These are phyloP conservation scores for Scolopax bukidnonensis DNA, from an alignment of 2,797 vertebrate genomes.

Conservation along the genomic window DNA sequence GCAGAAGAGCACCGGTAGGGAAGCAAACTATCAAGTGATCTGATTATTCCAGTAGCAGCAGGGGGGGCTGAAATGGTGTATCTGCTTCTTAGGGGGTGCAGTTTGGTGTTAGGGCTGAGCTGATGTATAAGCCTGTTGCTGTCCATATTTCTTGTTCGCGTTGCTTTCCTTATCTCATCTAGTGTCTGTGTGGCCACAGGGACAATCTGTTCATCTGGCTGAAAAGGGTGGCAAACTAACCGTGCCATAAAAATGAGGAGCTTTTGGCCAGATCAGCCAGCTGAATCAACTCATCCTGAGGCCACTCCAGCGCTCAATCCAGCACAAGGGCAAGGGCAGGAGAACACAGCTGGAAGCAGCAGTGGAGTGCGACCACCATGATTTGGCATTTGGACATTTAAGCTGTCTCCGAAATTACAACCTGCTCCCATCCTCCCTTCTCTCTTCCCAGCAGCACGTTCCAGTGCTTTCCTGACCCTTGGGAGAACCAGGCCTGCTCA, in stretches of 20 bases:
- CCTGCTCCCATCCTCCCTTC: background rate
- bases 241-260: background rate
- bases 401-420: background rate
- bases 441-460: background rate
- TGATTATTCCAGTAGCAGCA: background rate
- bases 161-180: background rate
- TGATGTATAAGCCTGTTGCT: background rate
- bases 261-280: background rate
- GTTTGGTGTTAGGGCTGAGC: background rate
- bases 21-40: background rate
- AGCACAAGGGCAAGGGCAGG: background rate
- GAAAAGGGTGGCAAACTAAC: background rate
- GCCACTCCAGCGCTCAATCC: background rate
- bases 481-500: background rate
- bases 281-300: background rate
- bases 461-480: background rate
- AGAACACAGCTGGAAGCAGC: background rate
- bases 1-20: background rate
- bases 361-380: fast-evolving
- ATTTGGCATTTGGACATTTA: background rate
- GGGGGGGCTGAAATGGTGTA: background rate
- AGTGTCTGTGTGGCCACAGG: background rate
- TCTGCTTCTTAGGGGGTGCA: background rate
- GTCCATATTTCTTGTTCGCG: background rate
- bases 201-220: background rate